phyloP scores from a whole-genome alignment of 2,888 invertebrate species.

The Nomada flava region DNA sequence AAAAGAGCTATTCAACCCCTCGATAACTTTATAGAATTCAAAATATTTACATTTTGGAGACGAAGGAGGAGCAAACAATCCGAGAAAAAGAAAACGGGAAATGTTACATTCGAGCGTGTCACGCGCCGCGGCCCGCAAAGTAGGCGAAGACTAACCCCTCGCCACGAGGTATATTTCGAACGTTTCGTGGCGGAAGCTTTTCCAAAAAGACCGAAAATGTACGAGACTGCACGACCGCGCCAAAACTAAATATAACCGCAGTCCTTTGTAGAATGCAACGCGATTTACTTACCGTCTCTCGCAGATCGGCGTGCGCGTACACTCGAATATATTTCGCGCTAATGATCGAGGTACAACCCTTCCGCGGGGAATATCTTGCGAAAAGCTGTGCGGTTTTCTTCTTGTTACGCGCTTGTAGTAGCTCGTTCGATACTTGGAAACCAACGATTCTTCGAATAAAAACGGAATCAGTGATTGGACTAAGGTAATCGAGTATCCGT shows the following conservation, averaged over 20 bases:
- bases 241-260: constrained; percentile 83
- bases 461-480: background rate
- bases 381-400: constrained; percentile 17
- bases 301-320: constrained; percentile 43
- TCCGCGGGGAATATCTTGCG: constrained; percentile 19
- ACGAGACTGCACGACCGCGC: constrained; percentile 74
- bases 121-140: constrained; percentile 15
- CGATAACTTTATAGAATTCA: background rate
- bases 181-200: constrained; percentile 71
- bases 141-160: constrained; percentile 45
- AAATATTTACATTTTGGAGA: constrained; percentile 9
- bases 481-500: background rate
- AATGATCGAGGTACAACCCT: constrained; percentile 21
- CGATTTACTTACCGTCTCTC: constrained; percentile 64
- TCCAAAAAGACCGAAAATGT: constrained; percentile 81
- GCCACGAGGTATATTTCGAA: constrained; percentile 65
- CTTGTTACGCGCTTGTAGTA: background rate
- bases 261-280: constrained; percentile 77
- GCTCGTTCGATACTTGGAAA: background rate
- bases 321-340: constrained; percentile 48
- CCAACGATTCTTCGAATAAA: background rate
- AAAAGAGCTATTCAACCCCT: background rate
- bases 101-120: background rate
- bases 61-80: background rate
- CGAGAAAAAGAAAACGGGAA: background rate